Evolutionary conservation across 2,113 vertebrate genomes (phyloP).

Genomic region (Albula goreensis): DNA sequence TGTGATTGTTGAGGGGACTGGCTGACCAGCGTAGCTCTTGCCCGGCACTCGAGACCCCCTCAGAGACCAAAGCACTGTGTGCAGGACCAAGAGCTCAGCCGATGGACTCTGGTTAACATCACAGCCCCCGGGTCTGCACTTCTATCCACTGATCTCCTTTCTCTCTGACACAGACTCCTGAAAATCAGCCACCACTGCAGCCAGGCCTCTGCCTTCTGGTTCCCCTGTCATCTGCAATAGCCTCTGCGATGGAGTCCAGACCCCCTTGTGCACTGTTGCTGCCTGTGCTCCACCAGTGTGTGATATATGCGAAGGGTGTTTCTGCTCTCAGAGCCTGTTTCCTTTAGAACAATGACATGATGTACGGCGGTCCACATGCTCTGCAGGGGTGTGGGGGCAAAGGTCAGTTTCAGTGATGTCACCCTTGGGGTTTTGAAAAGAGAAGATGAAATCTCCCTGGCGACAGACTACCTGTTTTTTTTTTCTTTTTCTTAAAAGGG

Average conservation of each 20-base stretch:
- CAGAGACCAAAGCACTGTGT: not conserved
- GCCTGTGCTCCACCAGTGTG: not conserved
- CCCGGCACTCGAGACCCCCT: not conserved
- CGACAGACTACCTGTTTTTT: not conserved
- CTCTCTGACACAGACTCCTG: not conserved
- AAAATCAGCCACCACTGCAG: not conserved
- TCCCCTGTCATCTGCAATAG: not conserved
- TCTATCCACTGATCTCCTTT: not conserved
- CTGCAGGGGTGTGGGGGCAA: not conserved
- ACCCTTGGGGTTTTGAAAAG: not conserved
- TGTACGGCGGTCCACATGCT: not conserved
- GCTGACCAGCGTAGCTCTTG: not conserved
- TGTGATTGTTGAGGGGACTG: not conserved
- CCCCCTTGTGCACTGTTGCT: not conserved
- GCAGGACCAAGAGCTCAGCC: not conserved
- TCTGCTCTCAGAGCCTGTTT: not conserved
- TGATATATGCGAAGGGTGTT: slow-evolving; percentile 26
- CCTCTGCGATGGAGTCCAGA: slow-evolving; percentile 21
- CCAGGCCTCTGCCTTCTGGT: slow-evolving; percentile 8
- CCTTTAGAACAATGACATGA: not conserved
- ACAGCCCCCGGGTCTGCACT: not conserved
- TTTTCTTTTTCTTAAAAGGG: not conserved
- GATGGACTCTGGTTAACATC: not conserved
- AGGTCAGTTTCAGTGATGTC: not conserved
- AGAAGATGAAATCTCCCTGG: not conserved